A percentile compares a stretch with the other conserved stretches of the same genome.
phyloP scores from a whole-genome alignment of 2,888 invertebrate genomes.

The Barypeithes pellucidus region DNA sequence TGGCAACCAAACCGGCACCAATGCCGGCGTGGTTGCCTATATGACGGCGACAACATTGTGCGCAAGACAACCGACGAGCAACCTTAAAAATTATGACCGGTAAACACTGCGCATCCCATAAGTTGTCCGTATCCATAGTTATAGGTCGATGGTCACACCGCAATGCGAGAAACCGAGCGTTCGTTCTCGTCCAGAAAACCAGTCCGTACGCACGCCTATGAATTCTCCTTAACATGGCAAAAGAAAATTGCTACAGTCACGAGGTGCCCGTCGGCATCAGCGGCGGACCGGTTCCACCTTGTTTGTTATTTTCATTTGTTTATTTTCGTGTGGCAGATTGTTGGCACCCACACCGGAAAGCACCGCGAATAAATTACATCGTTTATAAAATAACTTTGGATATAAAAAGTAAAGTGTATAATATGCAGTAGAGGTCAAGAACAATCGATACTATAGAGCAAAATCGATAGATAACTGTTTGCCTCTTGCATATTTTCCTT shows the following conservation, averaged over 20 bases:
- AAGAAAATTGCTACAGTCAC: slow-evolving; percentile 45
- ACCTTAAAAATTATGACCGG: no score
- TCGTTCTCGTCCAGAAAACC: no score
- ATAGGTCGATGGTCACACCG: no score
- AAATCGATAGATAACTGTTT: no score
- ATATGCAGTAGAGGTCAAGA: slow-evolving; percentile 2
- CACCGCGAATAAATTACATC: slow-evolving; percentile 43
- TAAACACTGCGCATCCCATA: no score
- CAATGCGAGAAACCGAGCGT: no score
- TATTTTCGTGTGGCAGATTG: slow-evolving; percentile 52
- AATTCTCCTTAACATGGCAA: slow-evolving; percentile 9
- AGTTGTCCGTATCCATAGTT: no score
- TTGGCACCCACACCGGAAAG: slow-evolving; percentile 46
- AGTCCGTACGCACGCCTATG: not conserved
- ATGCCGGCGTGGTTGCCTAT: no score
- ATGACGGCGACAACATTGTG: no score
- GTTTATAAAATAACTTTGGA: slow-evolving; percentile 44
- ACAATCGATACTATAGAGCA: not conserved
- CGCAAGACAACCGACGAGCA: no score
- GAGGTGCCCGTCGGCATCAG: slow-evolving; percentile 25
- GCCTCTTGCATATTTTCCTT: no score
- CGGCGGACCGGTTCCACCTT: slow-evolving; percentile 39
- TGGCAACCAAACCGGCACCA: no score
- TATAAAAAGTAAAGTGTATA: slow-evolving; percentile 33
- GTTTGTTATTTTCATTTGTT: slow-evolving; percentile 52